Conservation (phyloP, 2,888 invertebrate species). For the Ormyrus nitidulus region DNA sequence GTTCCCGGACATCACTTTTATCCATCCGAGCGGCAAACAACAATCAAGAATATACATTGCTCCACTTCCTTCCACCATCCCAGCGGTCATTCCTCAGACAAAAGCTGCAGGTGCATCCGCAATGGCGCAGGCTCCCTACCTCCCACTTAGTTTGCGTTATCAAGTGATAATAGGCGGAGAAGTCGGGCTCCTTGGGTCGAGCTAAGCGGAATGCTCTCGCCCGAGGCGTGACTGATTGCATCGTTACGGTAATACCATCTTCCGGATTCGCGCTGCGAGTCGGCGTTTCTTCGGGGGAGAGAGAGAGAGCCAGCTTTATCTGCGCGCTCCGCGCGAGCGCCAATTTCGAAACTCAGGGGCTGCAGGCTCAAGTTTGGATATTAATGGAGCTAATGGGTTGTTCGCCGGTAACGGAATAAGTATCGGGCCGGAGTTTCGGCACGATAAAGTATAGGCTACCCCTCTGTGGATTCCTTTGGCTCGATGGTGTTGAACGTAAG, state of each 20-base stretch:
- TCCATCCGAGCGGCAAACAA: too few relatives aligned
- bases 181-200: not conserved
- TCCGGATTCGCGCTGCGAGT: too few relatives aligned
- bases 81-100: too few relatives aligned
- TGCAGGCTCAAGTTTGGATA: constrained; percentile 17
- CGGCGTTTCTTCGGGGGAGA: not conserved
- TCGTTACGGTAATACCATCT: not conserved
- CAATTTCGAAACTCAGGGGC: not conserved
- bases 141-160: constrained; percentile 40
- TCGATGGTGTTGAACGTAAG: not conserved
- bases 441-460: not conserved
- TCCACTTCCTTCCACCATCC: too few relatives aligned
- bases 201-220: constrained; percentile 21
- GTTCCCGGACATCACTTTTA: too few relatives aligned
- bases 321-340: too few relatives aligned
- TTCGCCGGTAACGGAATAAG: constrained; percentile 19
- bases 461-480: constrained; percentile 9
- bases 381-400: constrained; percentile 39
- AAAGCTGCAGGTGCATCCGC: too few relatives aligned
- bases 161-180: constrained; percentile 18
- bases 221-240: constrained; percentile 9
- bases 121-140: too few relatives aligned
- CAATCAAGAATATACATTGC: too few relatives aligned
- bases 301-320: not conserved
- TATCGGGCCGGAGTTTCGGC: not conserved